Conservation (phyloP, 2,113 vertebrate genomes). For the Calidris pygmaea region DNA sequence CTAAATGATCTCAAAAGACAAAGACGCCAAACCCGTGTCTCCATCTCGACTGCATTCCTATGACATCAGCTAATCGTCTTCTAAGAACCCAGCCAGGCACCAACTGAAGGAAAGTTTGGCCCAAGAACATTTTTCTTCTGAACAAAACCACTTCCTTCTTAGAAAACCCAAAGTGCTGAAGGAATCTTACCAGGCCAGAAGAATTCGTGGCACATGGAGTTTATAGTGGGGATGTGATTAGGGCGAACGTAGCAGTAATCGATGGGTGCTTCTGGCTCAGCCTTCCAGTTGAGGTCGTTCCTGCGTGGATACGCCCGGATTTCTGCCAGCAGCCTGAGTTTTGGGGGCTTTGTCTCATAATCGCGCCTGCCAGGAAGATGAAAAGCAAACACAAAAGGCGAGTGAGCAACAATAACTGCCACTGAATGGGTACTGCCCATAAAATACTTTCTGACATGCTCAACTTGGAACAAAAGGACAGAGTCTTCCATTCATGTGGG, state of each 20-base stretch:
- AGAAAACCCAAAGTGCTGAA: not conserved
- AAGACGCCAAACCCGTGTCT: conserved; percentile 5
- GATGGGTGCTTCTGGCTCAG: conserved; percentile 84
- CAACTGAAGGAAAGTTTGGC: not conserved
- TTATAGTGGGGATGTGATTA: conserved; percentile 94
- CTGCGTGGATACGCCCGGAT: conserved; percentile 81
- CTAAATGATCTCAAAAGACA: conserved; percentile 24
- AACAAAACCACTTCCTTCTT: not conserved
- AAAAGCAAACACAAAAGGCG: conserved; percentile 45
- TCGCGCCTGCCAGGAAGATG: conserved; percentile 82
- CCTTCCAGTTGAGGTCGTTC: conserved; percentile 79
- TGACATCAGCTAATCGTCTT: conserved; percentile 1
- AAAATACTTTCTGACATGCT: not conserved
- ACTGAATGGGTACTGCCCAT: not conserved
- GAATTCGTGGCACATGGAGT: conserved; percentile 95
- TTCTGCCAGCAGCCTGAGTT: conserved; percentile 87
- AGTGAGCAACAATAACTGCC: not conserved
- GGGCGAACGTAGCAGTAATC: conserved; percentile 97
- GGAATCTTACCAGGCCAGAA: conserved; percentile 92
- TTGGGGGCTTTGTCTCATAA: conserved; percentile 89
- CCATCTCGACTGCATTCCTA: conserved; percentile 10
- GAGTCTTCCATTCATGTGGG: not conserved
- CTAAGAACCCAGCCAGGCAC: not conserved
- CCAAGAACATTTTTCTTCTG: not conserved
- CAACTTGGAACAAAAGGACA: not conserved